phyloP scores from a whole-genome alignment of 1,140 invertebrate genomes.

The Colletes gigas region DNA sequence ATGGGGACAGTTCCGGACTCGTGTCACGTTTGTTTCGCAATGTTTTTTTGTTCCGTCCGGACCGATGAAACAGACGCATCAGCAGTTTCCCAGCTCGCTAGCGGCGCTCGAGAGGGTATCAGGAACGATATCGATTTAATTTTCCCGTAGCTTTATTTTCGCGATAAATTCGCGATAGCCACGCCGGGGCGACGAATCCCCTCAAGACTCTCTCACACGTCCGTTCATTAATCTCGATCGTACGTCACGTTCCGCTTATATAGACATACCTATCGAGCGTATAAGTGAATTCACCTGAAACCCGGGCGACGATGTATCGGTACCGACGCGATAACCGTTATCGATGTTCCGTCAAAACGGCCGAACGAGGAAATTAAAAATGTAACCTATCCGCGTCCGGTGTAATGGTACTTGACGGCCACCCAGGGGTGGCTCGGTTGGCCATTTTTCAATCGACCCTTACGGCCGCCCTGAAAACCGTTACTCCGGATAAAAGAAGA shows the following conservation, averaged over 20 bases:
- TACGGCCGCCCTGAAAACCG: slow-evolving; percentile 22
- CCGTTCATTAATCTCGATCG: slow-evolving; percentile 57
- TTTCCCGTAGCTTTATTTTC: slow-evolving; percentile 36
- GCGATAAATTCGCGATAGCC: slow-evolving; percentile 36
- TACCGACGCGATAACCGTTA: slow-evolving; percentile 51
- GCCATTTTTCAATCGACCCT: slow-evolving; percentile 55
- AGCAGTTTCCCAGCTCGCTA: slow-evolving; percentile 1
- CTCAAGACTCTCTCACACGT: slow-evolving; percentile 30
- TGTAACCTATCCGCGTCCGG: slow-evolving; percentile 53
- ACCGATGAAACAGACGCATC: background rate
- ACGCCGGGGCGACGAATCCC: slow-evolving; percentile 19
- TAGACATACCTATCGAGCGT: slow-evolving; percentile 30
- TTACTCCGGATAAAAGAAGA: slow-evolving; percentile 11
- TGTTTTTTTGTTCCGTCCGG: no score
- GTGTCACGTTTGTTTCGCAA: background rate
- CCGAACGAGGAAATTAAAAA: slow-evolving; percentile 66
- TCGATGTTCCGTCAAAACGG: slow-evolving; percentile 62
- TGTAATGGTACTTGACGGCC: slow-evolving; percentile 46
- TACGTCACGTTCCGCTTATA: slow-evolving; percentile 35
- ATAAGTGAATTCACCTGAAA: slow-evolving; percentile 52
- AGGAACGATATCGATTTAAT: slow-evolving; percentile 41
- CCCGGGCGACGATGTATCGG: slow-evolving; percentile 43
- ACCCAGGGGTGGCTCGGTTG: background rate
- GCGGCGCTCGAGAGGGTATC: background rate
- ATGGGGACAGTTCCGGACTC: background rate